Evolutionary conservation across 2,113 vertebrate species (phyloP), one percentile per base, ranked within the genome.

Genomic region (Gambusia holbrooki): DNA sequence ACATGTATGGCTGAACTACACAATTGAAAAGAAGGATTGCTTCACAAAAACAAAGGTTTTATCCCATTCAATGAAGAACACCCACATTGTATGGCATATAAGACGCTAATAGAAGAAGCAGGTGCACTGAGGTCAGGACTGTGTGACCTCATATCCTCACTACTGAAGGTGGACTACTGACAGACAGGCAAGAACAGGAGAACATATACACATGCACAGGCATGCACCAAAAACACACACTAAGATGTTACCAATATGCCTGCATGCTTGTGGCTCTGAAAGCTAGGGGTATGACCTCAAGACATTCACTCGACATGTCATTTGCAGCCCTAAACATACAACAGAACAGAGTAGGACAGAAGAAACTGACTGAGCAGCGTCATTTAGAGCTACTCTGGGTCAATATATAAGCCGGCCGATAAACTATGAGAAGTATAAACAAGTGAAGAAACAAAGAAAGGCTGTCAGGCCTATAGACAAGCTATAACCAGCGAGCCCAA

Each of bases 101-200:
- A 37, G 10, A 37, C 35, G 82, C 77, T 85, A 89, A 91, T 71
- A 86, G 79, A 89, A 79, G 84, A 78, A 63, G 87, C 91, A 88
- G 89, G 89, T 92, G 88, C 88, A 89, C 86, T 62, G 75, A 82
- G 91, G 92, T 91, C 92, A 92, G 61, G 27, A 35, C 73, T 42
- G 61, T 2, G 63, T 87, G 90, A 93, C 92, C 91, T 91, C 88
- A 90, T 87, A 90, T 90, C 89, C 88, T 88, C 8, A 51, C 68
- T 74, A 73, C 61, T 69, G 70, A 60, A 51, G 71, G 75, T 83
- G 68, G 83, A 78, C 73, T 63, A 90, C 71, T 91, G 91, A 92
- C 92, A 93, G 90, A 90, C 76, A n/a, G 70, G 75, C 65, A 74
- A 61, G 45, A 74, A 66, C 61, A 71, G 1, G 4, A 42, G 60